Conservation (phyloP, 2,113 vertebrate species). For the Tenebrosternarchus preto region DNA sequence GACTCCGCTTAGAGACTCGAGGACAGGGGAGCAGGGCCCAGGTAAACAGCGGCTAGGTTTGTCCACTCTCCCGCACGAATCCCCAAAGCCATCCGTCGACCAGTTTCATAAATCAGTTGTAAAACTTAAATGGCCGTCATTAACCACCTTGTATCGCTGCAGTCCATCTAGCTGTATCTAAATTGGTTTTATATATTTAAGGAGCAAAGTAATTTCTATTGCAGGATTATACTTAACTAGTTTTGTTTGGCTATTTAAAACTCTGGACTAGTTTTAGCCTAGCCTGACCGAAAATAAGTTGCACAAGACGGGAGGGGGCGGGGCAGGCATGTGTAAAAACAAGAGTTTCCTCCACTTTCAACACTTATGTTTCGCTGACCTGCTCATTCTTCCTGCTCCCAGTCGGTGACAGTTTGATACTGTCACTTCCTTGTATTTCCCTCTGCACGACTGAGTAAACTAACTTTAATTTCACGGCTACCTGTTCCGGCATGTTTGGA, state of each 20-base stretch:
- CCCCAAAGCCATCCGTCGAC: not conserved
- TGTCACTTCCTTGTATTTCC: slow-evolving; percentile 55
- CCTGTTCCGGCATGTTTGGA: slow-evolving; percentile 64
- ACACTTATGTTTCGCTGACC: slow-evolving; percentile 13
- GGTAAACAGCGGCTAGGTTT: slow-evolving; percentile 32
- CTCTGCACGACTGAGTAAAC: slow-evolving; percentile 53
- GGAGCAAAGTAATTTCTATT: not conserved
- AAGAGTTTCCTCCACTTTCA: slow-evolving; percentile 12
- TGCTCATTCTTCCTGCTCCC: slow-evolving; percentile 30
- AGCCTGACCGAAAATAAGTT: slow-evolving; percentile 4
- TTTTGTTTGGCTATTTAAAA: not conserved
- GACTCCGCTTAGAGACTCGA: slow-evolving; percentile 52
- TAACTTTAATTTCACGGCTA: slow-evolving; percentile 72
- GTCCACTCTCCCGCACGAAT: slow-evolving; percentile 32
- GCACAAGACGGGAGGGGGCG: not conserved
- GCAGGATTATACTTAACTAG: not conserved
- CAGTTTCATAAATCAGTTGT: not conserved
- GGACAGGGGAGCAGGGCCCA: slow-evolving; percentile 7
- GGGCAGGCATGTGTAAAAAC: slow-evolving; percentile 7
- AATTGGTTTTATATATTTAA: not conserved
- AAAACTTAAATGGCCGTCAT: not conserved
- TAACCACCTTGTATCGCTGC: not conserved
- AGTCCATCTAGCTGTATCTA: not conserved
- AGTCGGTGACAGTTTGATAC: slow-evolving; percentile 55
- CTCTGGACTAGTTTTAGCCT: not conserved